Base-by-base conservation (phyloP, 1,140 invertebrate genomes). In the Hyles euphorbiae region DNA sequence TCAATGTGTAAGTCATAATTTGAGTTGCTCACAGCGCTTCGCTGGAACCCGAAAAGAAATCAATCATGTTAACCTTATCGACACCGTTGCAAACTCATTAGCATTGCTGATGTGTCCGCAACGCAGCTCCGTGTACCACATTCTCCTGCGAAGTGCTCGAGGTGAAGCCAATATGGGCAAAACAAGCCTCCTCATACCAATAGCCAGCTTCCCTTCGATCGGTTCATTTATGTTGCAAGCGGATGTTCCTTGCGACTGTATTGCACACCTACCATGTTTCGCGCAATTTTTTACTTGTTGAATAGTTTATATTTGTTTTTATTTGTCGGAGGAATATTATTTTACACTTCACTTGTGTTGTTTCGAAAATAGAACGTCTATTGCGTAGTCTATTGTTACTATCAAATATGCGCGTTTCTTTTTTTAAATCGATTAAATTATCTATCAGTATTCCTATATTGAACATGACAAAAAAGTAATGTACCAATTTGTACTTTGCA, bases 221-320 rank as follows among this genome's bases (percentile, higher is more conserved):
- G 61, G 56, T 72, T 74, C 67, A 76, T 74, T 78, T 74, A 69
- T 76, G 72, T 72, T 74, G 63, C 65, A 69, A 52, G 49, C 73
- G 67, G 59, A 65, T 64, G 63, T 63, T 61, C 56, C 44, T 60
- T 53, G 47, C 56, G 53, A 60, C 47, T 63, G 58, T 55, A 46
- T 45, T 59, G 56, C 36, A 40, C 34, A 5, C 2, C 9, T 52
- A 11, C 47, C 9, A 22, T 12, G 11, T 22, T 6, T 22, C n/a
- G 11, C 47, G 44, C 9, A 3, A 46, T 9, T 46, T 9, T 46
- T 46, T 46, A 9, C 11, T 3, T 46, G 3, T 46, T 11, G 44
- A 40, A 5, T 40, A 3, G 36, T 8, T 40, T 40, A 8, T 40
- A 40, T 8, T 40, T 40, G 36, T 40, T 40, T 40, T 5, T 40